Evolutionary conservation across 2,888 invertebrate genomes (phyloP).

Genomic region (Trichogramma dendrolimi): DNA sequence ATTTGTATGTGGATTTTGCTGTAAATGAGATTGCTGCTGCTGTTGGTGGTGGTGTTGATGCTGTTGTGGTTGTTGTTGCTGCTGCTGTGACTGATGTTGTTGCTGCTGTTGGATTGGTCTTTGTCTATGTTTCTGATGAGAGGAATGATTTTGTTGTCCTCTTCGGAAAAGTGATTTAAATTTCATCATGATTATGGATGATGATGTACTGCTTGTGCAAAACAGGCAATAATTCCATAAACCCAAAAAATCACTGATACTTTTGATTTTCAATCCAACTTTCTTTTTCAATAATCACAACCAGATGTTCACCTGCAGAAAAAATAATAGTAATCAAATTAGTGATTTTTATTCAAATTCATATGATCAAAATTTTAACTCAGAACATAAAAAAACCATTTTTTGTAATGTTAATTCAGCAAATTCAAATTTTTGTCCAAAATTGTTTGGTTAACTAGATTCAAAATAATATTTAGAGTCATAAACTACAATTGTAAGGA

Average conservation of each 20-base stretch:
- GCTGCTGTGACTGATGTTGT: conserved; percentile 33
- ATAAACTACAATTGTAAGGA: too few species aligned
- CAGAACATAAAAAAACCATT: too few species aligned
- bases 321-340: too few species aligned
- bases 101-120: conserved; percentile 47
- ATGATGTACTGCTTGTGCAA: conserved; percentile 23
- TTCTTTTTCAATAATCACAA: too few species aligned
- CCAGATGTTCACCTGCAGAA: too few species aligned
- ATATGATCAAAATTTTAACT: too few species aligned
- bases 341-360: too few species aligned
- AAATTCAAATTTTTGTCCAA: too few species aligned
- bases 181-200: conserved; percentile 73
- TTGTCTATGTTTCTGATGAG: conserved; percentile 41
- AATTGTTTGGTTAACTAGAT: too few species aligned
- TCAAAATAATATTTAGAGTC: too few species aligned
- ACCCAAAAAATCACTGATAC: conserved; percentile 6
- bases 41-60: conserved; percentile 15
- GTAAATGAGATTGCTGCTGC: conserved; percentile 37
- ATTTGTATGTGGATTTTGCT: conserved; percentile 46
- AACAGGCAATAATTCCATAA: conserved; percentile 27
- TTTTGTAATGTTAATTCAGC: too few species aligned
- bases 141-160: conserved; percentile 60
- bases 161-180: conserved; percentile 88
- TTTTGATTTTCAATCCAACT: too few species aligned
- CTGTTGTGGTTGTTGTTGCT: conserved; percentile 42